phyloP scores from a whole-genome alignment of 2,113 vertebrate genomes.

The Dinomys branickii region DNA sequence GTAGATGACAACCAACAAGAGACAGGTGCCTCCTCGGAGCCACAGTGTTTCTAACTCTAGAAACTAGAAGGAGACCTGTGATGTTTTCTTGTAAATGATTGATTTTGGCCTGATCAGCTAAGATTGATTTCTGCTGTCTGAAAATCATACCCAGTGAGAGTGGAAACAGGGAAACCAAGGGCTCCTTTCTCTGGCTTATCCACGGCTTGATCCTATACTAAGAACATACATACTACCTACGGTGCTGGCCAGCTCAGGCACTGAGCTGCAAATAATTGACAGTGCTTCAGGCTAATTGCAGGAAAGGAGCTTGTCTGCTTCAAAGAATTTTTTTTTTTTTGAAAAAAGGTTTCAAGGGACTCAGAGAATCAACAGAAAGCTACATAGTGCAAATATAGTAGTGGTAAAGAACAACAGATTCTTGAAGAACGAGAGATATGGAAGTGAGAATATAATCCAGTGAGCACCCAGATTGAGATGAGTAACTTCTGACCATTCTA shows the following conservation, averaged over 20 bases:
- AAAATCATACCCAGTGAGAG: background rate
- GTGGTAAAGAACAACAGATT: background rate
- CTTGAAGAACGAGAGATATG: background rate
- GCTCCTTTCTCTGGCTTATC: background rate
- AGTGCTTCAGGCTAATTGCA: background rate
- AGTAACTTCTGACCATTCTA: background rate
- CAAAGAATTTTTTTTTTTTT: background rate
- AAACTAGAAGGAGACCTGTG: background rate
- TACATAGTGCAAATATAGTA: background rate
- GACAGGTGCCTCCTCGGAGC: background rate
- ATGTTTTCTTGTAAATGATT: background rate
- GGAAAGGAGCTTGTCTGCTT: background rate
- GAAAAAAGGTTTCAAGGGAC: background rate
- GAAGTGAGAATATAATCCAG: background rate
- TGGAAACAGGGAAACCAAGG: background rate
- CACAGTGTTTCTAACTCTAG: background rate
- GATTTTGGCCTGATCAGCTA: background rate
- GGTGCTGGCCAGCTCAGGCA: too few species aligned
- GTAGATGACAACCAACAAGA: background rate
- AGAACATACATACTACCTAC: rapidly evolving
- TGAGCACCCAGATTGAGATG: rapidly evolving
- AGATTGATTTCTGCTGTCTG: background rate
- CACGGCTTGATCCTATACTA: background rate
- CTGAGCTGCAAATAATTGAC: background rate
- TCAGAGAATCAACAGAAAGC: background rate